Evolutionary conservation across 2,113 vertebrate genomes (phyloP).

Genomic region (Gasterosteus nipponicus): DNA sequence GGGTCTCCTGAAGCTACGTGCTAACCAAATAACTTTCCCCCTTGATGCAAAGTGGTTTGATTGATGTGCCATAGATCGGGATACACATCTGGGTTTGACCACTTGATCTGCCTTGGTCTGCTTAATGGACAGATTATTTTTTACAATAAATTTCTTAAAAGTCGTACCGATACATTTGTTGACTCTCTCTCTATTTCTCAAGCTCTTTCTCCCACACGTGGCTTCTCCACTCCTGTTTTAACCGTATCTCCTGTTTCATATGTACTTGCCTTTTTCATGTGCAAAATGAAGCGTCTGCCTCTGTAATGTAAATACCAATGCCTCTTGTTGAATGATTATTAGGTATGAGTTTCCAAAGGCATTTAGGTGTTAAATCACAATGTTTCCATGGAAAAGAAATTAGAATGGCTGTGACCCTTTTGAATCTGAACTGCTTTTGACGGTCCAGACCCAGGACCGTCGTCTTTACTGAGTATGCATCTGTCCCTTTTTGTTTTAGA

Average conservation of each 20-base stretch:
- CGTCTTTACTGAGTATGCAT: conserved; percentile 58
- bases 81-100: conserved; percentile 39
- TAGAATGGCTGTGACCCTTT: conserved; percentile 45
- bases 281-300: conserved; percentile 75
- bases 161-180: conserved; percentile 46
- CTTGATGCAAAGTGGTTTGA: conserved; percentile 31
- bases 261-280: conserved; percentile 73
- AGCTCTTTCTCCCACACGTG: conserved; percentile 24
- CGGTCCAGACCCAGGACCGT: conserved; percentile 39
- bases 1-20: conserved; percentile 14
- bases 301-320: conserved; percentile 72
- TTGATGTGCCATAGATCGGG: conserved; percentile 34
- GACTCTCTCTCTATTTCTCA: conserved; percentile 31
- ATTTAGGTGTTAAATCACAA: conserved; percentile 47
- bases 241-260: conserved; percentile 54
- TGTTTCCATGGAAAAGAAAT: conserved; percentile 31
- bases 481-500: conserved; percentile 60
- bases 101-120: conserved; percentile 43
- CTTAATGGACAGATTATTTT: conserved; percentile 40
- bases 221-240: conserved; percentile 42
- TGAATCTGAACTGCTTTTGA: conserved; percentile 48
- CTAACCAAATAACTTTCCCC: neutral
- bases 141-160: conserved; percentile 50
- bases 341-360: conserved; percentile 55
- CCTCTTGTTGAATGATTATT: conserved; percentile 71